These are phyloP conservation scores for Gouania willdenowi DNA, from an alignment of 2,797 vertebrate species.

Conservation along the genomic window DNA sequence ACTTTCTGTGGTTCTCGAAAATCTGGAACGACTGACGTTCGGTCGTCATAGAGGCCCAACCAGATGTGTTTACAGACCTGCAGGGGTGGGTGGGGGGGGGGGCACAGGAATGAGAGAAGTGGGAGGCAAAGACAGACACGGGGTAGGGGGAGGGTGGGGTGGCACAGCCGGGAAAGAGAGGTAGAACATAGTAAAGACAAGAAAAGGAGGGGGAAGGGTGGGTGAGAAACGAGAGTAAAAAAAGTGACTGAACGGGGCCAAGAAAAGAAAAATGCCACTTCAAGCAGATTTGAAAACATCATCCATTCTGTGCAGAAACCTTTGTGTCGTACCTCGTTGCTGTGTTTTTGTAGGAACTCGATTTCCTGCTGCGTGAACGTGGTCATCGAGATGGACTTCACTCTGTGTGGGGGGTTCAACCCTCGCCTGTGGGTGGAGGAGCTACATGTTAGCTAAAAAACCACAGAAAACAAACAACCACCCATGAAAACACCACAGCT, in stretches of 20 bases:
- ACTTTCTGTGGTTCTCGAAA: slow-evolving; percentile 99
- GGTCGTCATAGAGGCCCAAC: slow-evolving; percentile 98
- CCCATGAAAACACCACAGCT: too few species aligned
- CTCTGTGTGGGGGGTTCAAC: slow-evolving; percentile 96
- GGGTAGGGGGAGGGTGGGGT: slow-evolving; percentile 42
- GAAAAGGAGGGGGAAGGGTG: slow-evolving; percentile 39
- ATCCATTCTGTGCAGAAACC: background rate
- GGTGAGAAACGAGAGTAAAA: slow-evolving; percentile 28
- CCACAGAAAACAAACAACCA: slow-evolving; percentile 17
- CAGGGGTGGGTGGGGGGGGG: too few species aligned
- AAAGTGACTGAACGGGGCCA: slow-evolving; percentile 37
- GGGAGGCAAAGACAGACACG: slow-evolving; percentile 23
- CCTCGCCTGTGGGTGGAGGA: slow-evolving; percentile 80
- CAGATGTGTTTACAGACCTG: slow-evolving; percentile 99
- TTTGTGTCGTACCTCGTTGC: slow-evolving; percentile 84
- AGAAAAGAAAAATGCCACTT: slow-evolving; percentile 19
- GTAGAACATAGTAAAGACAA: slow-evolving; percentile 43
- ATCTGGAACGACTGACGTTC: slow-evolving; percentile 97
- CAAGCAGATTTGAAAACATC: slow-evolving; percentile 9
- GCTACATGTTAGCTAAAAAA: slow-evolving; percentile 35
- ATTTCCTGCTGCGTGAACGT: slow-evolving; percentile 98
- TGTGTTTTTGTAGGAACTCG: slow-evolving; percentile 97
- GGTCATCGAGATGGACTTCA: slow-evolving; percentile 99
- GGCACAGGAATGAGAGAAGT: slow-evolving; percentile 38
- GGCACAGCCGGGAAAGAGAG: slow-evolving; percentile 28